phyloP scores from a whole-genome alignment of 1,140 invertebrate genomes.

The Piezodorus guildinii region DNA sequence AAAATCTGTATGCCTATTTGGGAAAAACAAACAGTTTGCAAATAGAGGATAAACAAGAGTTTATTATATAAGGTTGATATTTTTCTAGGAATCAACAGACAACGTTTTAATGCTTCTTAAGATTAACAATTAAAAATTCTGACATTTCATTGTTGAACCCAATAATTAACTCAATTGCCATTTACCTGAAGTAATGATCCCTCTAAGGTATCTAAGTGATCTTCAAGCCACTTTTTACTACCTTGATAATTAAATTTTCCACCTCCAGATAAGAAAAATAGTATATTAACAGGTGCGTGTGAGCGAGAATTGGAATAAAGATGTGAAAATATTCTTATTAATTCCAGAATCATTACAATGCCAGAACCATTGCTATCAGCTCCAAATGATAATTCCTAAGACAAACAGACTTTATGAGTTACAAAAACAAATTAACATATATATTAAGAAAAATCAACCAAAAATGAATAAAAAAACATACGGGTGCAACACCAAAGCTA shows the following conservation, averaged over 20 bases:
- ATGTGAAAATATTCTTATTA: slow-evolving; percentile 79
- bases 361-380: slow-evolving; percentile 92
- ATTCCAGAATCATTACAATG: slow-evolving; percentile 73
- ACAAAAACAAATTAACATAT: background rate
- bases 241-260: slow-evolving; percentile 95
- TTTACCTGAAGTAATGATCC: slow-evolving; percentile 53
- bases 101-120: too few relatives aligned
- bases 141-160: too few relatives aligned
- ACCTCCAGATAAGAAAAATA: slow-evolving; percentile 83
- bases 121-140: too few relatives aligned
- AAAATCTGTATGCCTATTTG: too few relatives aligned
- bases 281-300: slow-evolving; percentile 71
- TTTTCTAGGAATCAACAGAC: too few relatives aligned
- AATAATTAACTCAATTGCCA: too few relatives aligned
- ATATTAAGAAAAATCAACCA: background rate
- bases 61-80: too few relatives aligned
- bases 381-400: slow-evolving; percentile 68
- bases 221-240: slow-evolving; percentile 92
- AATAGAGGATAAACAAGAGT: too few relatives aligned
- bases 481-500: slow-evolving; percentile 73
- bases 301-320: slow-evolving; percentile 74
- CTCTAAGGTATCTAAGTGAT: slow-evolving; percentile 69
- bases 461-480: slow-evolving; percentile 40
- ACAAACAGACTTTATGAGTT: slow-evolving; percentile 14
- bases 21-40: too few relatives aligned